These are phyloP conservation scores for Melanotus villosus DNA, from an alignment of 2,888 invertebrate genomes.

Conservation along the genomic window DNA sequence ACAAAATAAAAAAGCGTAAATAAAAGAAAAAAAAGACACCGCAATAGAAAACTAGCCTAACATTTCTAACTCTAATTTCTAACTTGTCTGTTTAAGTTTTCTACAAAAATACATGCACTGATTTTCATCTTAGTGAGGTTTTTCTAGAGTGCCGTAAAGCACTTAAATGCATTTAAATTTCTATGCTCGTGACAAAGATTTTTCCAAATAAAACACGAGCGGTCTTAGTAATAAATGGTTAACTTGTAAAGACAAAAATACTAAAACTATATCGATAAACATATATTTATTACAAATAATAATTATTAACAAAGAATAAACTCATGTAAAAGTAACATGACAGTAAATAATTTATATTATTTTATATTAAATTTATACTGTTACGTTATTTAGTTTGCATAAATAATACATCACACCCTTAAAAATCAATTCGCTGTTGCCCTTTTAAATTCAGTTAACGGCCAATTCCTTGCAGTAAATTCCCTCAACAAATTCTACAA, in stretches of 20 bases:
- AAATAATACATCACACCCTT: conserved; percentile 36
- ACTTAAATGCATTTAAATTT: neutral
- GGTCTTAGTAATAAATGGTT: too few relatives aligned
- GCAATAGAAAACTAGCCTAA: conserved; percentile 17
- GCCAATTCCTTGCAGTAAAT: neutral
- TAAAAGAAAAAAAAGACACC: neutral
- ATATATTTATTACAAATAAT: conserved; percentile 53
- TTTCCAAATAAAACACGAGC: too few relatives aligned
- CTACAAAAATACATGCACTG: conserved; percentile 18
- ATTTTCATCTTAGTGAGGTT: neutral
- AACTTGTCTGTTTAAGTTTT: conserved; percentile 1
- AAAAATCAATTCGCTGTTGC: neutral
- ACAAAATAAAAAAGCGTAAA: conserved; percentile 2
- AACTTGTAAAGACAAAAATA: conserved; percentile 26
- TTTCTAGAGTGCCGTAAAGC: too few relatives aligned
- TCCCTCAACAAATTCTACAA: neutral
- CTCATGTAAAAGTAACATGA: conserved; percentile 49
- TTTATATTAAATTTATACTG: conserved; percentile 27
- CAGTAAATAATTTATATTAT: conserved; percentile 37
- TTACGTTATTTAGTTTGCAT: conserved; percentile 32
- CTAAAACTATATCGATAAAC: conserved; percentile 45
- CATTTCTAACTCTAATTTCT: conserved; percentile 6
- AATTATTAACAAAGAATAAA: conserved; percentile 53
- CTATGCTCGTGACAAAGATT: too few relatives aligned
- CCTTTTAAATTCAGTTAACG: neutral